Base-by-base conservation (phyloP, 2,797 vertebrate genomes). In the Pogonophryne albipinna region DNA sequence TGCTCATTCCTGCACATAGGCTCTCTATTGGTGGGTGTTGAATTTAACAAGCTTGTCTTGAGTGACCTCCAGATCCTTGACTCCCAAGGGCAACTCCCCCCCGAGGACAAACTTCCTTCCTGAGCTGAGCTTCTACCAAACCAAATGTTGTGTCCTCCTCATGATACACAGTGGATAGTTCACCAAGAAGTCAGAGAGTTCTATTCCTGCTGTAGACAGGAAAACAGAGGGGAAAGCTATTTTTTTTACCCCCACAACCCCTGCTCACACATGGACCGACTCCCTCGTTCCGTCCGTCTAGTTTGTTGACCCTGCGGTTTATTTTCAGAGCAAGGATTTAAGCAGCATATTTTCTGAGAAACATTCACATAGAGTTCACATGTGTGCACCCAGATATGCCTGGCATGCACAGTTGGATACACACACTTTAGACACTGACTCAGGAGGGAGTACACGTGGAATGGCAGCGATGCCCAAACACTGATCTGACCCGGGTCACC, bases 141-240 rank as follows among this genome's bases (percentile, higher is more conserved):
- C 65, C 59, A 66, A 82, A 63, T 63, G 66, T 76, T 66, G 52
- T 72, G 79, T 85, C 65, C 78, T 80, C 62, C 62, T 52, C 45
- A 10, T 57, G 15, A 44, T n/a, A 46, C 67, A 49, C 65, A 75
- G 66, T 80, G 55, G 71, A 74, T 62, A 74, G 91, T 93, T 94
- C 91, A 92, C 79, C 9, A 74, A 88, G 67, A 74, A 91, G 91
- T 94, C 92, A 93, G 49, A 34, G 78, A 86, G 90, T 85, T 88
- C 91, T 91, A 84, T 92, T 89, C 79, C 83, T 20, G 6, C 74
- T 34, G 79, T 71, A 83, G 85, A 93, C 87, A 81, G 86, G 82
- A 87, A 92, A 87, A 92, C 79, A 78, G 73, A 82, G 64, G 76
- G 69, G 63, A 72, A 68, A 84, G 73, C 74, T 62, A 45, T n/a